phyloP scores from a whole-genome alignment of 1,140 invertebrate species.

The Pseudobourletiella spinata region DNA sequence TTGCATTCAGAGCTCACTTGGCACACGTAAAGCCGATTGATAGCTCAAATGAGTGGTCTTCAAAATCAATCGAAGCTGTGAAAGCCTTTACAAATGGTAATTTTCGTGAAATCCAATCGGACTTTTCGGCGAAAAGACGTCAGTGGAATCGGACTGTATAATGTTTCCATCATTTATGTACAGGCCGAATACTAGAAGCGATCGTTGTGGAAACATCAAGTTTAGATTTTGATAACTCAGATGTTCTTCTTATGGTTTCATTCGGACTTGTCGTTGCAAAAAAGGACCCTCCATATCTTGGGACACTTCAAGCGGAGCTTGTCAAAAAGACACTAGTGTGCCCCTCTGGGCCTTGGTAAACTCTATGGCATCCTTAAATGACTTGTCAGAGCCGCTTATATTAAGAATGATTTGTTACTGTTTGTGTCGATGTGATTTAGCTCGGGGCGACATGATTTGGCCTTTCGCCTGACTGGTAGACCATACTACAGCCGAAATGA shows the following conservation, averaged over 20 bases:
- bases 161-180: neutral
- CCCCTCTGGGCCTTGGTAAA: neutral
- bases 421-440: neutral
- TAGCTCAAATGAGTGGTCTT: neutral
- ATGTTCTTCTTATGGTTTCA: neutral
- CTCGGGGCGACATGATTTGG: neutral
- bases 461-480: too few species aligned
- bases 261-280: neutral
- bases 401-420: neutral
- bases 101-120: too few species aligned
- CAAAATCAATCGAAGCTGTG: neutral
- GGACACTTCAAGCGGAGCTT: neutral
- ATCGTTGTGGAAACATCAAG: neutral
- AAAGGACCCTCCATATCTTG: neutral
- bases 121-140: too few species aligned
- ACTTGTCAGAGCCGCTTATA: too few species aligned
- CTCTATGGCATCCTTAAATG: neutral
- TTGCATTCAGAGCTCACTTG: neutral
- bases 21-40: neutral
- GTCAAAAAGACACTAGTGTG: neutral
- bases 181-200: neutral
- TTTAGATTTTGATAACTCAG: neutral
- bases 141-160: neutral
- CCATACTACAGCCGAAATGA: too few species aligned
- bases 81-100: too few species aligned